A percentile compares a stretch with the other conserved stretches of the same genome.
These are phyloP conservation scores for Mola mola DNA, from an alignment of 2,113 vertebrate species.

Conservation along the genomic window DNA sequence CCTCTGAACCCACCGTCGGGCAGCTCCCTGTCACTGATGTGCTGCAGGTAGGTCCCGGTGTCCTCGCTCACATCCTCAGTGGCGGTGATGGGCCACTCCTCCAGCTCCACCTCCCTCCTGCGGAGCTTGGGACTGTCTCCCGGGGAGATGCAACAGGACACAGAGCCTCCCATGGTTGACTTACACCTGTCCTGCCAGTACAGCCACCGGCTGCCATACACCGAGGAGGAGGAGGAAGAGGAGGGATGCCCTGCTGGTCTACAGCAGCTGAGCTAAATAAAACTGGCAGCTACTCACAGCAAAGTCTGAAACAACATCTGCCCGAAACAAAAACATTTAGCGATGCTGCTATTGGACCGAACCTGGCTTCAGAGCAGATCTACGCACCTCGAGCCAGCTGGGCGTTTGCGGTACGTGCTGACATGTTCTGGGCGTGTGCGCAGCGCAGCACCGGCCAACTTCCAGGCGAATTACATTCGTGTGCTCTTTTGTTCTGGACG, in stretches of 20 bases:
- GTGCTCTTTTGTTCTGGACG: not conserved
- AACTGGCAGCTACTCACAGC: no score
- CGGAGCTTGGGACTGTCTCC: conserved; percentile 87
- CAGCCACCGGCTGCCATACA: no score
- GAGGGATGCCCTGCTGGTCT: no score
- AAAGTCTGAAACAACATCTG: not conserved
- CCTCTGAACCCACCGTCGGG: conserved; percentile 83
- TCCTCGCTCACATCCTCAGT: conserved; percentile 86
- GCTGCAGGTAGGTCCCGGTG: conserved; percentile 91
- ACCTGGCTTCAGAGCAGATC: not conserved
- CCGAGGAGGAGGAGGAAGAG: no score
- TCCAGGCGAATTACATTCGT: conserved; percentile 1
- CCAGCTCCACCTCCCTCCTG: conserved; percentile 76
- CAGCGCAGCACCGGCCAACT: conserved; percentile 31
- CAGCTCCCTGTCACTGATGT: conserved; percentile 94
- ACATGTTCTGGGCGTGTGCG: conserved; percentile 66
- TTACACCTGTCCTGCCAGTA: conserved; percentile 33
- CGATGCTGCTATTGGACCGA: no score
- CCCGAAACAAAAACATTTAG: not conserved
- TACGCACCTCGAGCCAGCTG: conserved; percentile 13
- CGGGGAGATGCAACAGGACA: conserved; percentile 92
- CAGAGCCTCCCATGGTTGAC: conserved; percentile 87
- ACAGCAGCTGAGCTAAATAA: no score
- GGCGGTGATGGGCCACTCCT: conserved; percentile 84
- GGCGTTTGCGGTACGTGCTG: conserved; percentile 38